These are phyloP conservation scores for Bothrops jararaca DNA, from an alignment of 2,113 vertebrate species.

Conservation along the genomic window DNA sequence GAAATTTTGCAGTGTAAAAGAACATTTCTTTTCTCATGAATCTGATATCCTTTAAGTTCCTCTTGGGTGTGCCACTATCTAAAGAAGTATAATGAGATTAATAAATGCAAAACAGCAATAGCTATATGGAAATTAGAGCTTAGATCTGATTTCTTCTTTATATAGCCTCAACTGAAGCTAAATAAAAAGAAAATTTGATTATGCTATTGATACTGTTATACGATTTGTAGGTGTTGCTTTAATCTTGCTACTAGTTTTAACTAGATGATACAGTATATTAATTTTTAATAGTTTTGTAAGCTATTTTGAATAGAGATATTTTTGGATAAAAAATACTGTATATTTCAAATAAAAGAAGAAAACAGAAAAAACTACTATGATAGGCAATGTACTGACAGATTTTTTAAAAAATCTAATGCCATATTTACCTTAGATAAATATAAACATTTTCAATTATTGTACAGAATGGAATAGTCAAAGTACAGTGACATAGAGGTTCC, in stretches of 20 bases:
- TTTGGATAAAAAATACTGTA: slow-evolving; percentile 1
- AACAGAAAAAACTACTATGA: not conserved
- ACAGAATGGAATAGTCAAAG: not conserved
- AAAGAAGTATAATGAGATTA: not conserved
- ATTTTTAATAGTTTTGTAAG: slow-evolving; percentile 29
- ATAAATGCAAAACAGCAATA: not conserved
- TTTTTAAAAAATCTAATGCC: not conserved
- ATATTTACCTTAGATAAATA: not conserved
- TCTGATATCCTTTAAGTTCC: not conserved
- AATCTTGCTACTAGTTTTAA: not conserved
- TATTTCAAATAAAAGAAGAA: not conserved
- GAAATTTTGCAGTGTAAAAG: not conserved
- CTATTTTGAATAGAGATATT: slow-evolving; percentile 22
- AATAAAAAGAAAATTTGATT: not conserved
- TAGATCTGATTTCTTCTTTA: not conserved
- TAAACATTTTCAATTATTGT: slow-evolving; percentile 4
- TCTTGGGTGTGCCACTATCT: not conserved
- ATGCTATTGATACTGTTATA: not conserved
- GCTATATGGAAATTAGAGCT: not conserved
- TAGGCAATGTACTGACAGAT: not conserved
- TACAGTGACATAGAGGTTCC: not conserved
- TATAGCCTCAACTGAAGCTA: not conserved
- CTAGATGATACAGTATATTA: not conserved
- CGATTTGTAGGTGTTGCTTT: not conserved
- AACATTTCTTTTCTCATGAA: not conserved